These are phyloP conservation scores for Microtus californicus DNA, from an alignment of 2,797 vertebrate genomes.

Conservation along the genomic window DNA sequence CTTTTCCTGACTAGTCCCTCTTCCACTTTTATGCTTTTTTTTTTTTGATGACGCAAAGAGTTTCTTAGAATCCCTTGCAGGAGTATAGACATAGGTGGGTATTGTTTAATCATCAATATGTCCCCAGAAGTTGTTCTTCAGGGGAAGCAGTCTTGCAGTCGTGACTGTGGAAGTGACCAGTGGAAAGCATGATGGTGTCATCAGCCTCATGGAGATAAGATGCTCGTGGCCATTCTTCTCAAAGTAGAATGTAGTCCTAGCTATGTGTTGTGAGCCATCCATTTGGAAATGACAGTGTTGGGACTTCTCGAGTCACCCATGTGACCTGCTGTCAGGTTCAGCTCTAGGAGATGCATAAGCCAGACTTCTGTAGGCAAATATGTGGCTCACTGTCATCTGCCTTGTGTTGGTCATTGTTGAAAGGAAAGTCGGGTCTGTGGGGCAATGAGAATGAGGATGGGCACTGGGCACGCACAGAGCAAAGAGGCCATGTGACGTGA, in stretches of 20 bases:
- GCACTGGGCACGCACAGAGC: background rate
- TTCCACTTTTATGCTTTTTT: background rate
- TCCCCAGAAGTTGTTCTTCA: background rate
- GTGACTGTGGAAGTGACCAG: background rate
- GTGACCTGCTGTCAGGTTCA: background rate
- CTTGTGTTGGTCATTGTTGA: conserved; percentile 26
- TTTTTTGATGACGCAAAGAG: background rate
- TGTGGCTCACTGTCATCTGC: background rate
- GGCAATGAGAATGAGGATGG: background rate
- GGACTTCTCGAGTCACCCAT: background rate
- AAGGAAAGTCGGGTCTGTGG: conserved; percentile 29
- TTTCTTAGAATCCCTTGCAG: background rate
- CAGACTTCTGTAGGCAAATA: background rate
- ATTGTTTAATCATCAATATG: background rate
- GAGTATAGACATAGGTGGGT: background rate
- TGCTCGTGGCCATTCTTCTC: background rate
- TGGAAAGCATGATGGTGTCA: background rate
- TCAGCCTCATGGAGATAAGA: background rate
- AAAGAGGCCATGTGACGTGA: background rate
- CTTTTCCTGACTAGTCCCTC: background rate
- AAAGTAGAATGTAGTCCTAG: background rate
- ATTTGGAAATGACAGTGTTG: background rate
- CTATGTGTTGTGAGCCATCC: background rate
- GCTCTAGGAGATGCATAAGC: background rate
- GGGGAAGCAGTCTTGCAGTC: background rate